Evolutionary conservation across 1,140 invertebrate genomes (phyloP).

Genomic region (Ceratina japonica): DNA sequence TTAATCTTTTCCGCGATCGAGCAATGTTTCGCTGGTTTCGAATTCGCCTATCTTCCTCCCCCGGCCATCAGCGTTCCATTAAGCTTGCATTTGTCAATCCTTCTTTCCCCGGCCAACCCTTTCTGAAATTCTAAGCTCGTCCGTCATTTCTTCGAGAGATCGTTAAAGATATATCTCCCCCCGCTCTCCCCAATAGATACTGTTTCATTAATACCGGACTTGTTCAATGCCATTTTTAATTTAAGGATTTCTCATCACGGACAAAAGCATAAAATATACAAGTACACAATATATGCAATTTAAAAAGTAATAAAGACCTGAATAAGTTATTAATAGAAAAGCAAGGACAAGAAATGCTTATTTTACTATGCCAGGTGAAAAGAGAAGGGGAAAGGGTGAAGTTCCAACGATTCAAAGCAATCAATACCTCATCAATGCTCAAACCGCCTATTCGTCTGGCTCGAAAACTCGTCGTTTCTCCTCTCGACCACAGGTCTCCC

Average conservation of each 20-base stretch:
- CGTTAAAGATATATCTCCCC: background rate
- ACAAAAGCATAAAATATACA: too few relatives aligned
- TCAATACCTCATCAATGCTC: constrained; percentile 5
- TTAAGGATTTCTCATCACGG: too few relatives aligned
- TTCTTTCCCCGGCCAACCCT: background rate
- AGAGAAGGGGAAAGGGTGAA: background rate
- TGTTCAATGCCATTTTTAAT: too few relatives aligned
- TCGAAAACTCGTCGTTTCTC: background rate
- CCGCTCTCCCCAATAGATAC: background rate
- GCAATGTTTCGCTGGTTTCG: background rate
- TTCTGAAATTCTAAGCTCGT: background rate
- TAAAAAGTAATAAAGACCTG: too few relatives aligned
- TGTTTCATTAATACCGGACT: background rate
- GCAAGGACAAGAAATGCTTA: too few relatives aligned
- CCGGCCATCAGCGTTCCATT: background rate
- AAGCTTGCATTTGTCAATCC: background rate
- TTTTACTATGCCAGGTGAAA: too few relatives aligned
- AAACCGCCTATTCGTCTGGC: background rate
- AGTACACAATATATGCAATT: too few relatives aligned
- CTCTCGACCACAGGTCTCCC: background rate
- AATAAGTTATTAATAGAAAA: too few relatives aligned
- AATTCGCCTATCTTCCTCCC: background rate
- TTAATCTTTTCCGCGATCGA: background rate
- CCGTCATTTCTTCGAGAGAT: background rate
- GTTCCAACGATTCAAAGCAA: background rate